These are phyloP conservation scores for Actinernus sp. DNA, from an alignment of 92 coral and sea anemone genomes.

Conservation along the genomic window DNA sequence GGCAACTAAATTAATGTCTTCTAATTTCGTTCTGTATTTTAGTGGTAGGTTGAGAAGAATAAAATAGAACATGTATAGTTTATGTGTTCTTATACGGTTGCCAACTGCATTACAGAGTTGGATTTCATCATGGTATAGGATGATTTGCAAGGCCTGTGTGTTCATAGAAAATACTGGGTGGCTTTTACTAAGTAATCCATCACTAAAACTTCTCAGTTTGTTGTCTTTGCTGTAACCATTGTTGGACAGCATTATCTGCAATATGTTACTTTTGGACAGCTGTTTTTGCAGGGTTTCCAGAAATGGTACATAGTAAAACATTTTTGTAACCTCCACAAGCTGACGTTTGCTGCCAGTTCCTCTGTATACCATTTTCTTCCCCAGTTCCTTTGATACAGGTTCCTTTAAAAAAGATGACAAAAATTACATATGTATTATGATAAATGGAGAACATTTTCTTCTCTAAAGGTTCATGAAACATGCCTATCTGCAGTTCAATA, in stretches of 20 bases:
- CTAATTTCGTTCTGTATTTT: slow-evolving; percentile 29
- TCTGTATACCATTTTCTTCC: slow-evolving; percentile 18
- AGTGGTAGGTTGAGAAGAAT: slow-evolving; percentile 28
- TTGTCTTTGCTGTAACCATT: slow-evolving; percentile 14
- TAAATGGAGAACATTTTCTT: too few relatives aligned
- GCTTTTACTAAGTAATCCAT: slow-evolving; percentile 47
- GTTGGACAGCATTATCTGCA: slow-evolving; percentile 10
- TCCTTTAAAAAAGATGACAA: neutral
- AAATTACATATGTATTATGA: too few relatives aligned
- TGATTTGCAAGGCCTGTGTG: slow-evolving; percentile 21
- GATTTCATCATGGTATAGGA: slow-evolving; percentile 62
- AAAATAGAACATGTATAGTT: slow-evolving; percentile 56
- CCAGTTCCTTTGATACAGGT: slow-evolving; percentile 20
- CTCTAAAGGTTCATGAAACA: too few relatives aligned
- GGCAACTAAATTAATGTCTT: slow-evolving; percentile 31
- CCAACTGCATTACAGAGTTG: slow-evolving; percentile 65
- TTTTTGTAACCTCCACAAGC: slow-evolving; percentile 13
- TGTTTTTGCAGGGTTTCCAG: slow-evolving; percentile 12
- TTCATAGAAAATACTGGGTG: slow-evolving; percentile 47
- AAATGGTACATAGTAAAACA: slow-evolving; percentile 19
- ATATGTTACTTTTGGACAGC: slow-evolving; percentile 5
- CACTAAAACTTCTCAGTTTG: slow-evolving; percentile 49
- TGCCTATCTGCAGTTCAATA: too few relatives aligned
- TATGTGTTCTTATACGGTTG: slow-evolving; percentile 45
- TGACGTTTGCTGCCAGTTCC: slow-evolving; percentile 21